phyloP scores from a whole-genome alignment of 2,888 invertebrate species.

The Tenthredo scrophulariae region DNA sequence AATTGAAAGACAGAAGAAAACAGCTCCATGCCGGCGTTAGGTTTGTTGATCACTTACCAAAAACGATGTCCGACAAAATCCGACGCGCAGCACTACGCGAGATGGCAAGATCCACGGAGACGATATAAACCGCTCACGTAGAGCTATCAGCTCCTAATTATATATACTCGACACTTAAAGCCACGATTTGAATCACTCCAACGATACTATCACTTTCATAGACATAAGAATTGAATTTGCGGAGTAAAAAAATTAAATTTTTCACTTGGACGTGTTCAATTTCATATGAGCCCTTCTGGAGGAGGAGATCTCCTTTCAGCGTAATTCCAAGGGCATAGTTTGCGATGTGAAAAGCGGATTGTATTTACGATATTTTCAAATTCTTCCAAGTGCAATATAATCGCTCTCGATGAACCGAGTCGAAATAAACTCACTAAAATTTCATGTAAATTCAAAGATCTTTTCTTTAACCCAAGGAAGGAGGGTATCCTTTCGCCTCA shows the following conservation, averaged over 20 bases:
- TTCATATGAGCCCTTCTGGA: too few species aligned
- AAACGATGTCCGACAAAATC: conserved; percentile 34
- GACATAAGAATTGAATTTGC: too few species aligned
- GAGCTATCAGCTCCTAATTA: background rate
- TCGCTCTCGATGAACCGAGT: background rate
- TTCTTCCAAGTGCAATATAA: background rate
- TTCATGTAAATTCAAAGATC: background rate
- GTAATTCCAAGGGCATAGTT: too few species aligned
- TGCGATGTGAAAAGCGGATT: background rate
- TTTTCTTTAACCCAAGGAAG: background rate
- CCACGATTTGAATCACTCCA: background rate
- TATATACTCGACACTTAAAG: background rate
- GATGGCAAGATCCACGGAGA: background rate
- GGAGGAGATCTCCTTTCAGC: too few species aligned
- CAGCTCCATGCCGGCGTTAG: conserved; percentile 30
- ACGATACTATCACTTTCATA: too few species aligned
- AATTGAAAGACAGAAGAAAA: conserved; percentile 21
- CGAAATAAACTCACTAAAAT: background rate
- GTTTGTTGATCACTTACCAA: conserved; percentile 42
- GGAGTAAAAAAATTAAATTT: too few species aligned
- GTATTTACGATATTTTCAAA: background rate
- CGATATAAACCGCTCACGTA: background rate
- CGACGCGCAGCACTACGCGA: conserved; percentile 7
- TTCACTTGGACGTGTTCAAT: too few species aligned
- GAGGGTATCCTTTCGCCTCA: background rate